phyloP scores from a whole-genome alignment of 2,888 invertebrate genomes.

The Cosmia pyralina region DNA sequence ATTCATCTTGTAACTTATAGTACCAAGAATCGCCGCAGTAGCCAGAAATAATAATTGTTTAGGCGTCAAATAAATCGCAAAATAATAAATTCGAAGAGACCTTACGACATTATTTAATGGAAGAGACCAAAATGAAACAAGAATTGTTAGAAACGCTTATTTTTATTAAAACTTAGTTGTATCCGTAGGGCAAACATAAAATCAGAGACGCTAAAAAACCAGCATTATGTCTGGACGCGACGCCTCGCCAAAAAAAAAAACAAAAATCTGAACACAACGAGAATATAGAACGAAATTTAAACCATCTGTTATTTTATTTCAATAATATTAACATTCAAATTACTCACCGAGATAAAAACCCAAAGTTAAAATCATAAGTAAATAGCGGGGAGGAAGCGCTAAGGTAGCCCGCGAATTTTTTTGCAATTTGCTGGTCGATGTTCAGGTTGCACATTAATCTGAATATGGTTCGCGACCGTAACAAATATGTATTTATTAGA shows the following conservation, averaged over 20 bases:
- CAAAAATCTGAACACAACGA: slow-evolving; percentile 38
- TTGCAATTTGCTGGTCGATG: no score
- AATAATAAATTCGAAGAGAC: not conserved
- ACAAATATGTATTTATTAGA: no score
- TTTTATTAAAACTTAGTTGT: slow-evolving; percentile 52
- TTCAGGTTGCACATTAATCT: no score
- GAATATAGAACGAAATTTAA: slow-evolving; percentile 11
- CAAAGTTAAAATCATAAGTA: slow-evolving; percentile 24
- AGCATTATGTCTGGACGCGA: slow-evolving; percentile 34
- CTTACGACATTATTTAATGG: no score
- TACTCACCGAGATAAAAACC: slow-evolving; percentile 14
- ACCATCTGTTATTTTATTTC: slow-evolving; percentile 1
- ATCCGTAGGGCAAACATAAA: slow-evolving; percentile 31
- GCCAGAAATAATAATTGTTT: no score
- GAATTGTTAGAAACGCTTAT: slow-evolving; percentile 34
- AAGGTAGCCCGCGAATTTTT: no score
- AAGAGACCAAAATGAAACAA: slow-evolving; percentile 29
- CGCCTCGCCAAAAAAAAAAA: slow-evolving; percentile 31
- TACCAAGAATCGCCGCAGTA: no score
- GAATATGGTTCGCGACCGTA: no score
- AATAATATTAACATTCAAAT: slow-evolving; percentile 19
- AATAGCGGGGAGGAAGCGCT: not conserved
- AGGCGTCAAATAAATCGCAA: no score
- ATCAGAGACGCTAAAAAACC: slow-evolving; percentile 40
- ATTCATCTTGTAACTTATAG: not conserved